Base-by-base conservation (phyloP, 2,797 vertebrate genomes). In the Ammospiza maritima region DNA sequence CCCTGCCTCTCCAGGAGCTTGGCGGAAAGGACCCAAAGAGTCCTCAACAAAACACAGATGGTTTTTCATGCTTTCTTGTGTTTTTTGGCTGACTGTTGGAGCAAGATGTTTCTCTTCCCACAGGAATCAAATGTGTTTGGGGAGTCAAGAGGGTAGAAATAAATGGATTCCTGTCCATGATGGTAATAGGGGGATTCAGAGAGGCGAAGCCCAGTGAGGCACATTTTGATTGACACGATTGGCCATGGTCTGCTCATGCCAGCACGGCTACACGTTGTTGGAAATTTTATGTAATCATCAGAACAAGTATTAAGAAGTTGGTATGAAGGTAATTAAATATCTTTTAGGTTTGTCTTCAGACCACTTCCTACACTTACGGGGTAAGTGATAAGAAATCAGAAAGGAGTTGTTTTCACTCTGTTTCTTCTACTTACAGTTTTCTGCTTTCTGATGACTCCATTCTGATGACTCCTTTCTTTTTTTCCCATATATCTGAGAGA, bases 301-400 rank as follows among this genome's bases (percentile, higher is more conserved):
- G 13, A n/a, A 44, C 11, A 87, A 70, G 7, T 45, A 76, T 58
- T 36, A 50, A 36, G 56, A 19, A 83, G 18, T 3, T 77, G 20
- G 23, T 48, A 89, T 42, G 67, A 93, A 65, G 25, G 47, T 32
- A 73, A 16, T 71, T 12, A 76, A 79, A n/a, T 65, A 40, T 23
- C 18, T 69, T 75, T 80, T 34, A 36, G 4, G 4, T 62, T 89
- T 78, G 19, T 58, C 29, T 36, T 67, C 53, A 44, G 19, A 71
- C 12, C 3, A 6, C 8, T 40, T 32, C 45, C 45, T 74, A 58
- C 76, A 65, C 11, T 53, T 58, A n/a, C 0, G 0, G 18, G 9
- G 5, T 58, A 65, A 71, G 20, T 18, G 51, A 26, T 36, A 76
- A 81, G 30, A 94, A 65, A 32, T 60, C 42, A 58, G 50, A 69